Base-by-base conservation (phyloP, 1,140 invertebrate species). In the Leptinotarsa lineolata region DNA sequence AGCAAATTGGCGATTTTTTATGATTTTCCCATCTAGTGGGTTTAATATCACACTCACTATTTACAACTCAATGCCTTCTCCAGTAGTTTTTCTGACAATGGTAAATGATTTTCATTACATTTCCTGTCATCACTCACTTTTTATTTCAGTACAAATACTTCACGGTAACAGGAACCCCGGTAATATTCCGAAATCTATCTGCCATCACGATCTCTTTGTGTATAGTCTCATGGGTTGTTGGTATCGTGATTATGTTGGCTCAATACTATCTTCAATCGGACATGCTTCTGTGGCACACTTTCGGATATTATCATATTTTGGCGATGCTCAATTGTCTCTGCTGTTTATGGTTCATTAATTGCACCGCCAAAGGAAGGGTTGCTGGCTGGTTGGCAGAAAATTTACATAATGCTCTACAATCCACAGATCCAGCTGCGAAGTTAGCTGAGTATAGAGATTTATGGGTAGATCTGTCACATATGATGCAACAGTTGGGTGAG, bases 281-380 rank as follows among this genome's bases (percentile, higher is more conserved):
- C 80, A 91, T 91, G 80, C 85, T 88, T 30, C 74, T 91, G 45
- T 91, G 90, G 90, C 90, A 91, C 77, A 90, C 89, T 0, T 89
- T 90, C 60, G 90, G 88, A 30, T 91, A 91, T 77, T 91, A 90
- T 77, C 90, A 90, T 73, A 91, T 91, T 54, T 86, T 91, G 54
- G 90, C 90, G 4, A 91, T 91, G 90, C 77, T 91, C 4, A 90
- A 91, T 77, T 88, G 90, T 76, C 89, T 91, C 61, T 90, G 89
- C 82, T 87, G 89, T 18, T 79, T 91, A 24, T 91, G 90, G 90
- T 86, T 77, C 73, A 89, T 91, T 46, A 91, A 91, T 77, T 91
- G 90, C 80, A 91, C 88, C 68, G 90, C 90, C 3, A 84, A 82
- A 75, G 89, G 90, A 3, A 88, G 87, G 1, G 90, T 89, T 0